Base-by-base conservation (phyloP, 2,797 vertebrate genomes). In the Phataginus tricuspis region DNA sequence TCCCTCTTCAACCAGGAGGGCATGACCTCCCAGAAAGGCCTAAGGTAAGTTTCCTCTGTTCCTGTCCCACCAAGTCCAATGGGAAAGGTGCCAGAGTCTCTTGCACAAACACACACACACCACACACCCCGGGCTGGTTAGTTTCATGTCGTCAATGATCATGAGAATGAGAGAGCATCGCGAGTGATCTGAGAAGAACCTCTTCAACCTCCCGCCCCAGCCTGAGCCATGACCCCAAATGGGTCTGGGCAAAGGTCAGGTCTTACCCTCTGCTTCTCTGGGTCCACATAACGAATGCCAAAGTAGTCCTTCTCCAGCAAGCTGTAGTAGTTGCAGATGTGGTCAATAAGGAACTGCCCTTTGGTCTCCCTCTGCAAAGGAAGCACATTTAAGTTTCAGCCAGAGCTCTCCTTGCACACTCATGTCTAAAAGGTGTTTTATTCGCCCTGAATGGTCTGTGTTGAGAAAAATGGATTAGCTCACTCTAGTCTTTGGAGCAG, bases 281-380 rank as follows among this genome's bases (percentile, higher is more conserved):
- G 99, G 93, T 99, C 99, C 98, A 99, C 99, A 80, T 99, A 99
- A 98, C 99, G 99, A 98, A 99, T 99, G 83, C 99, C 99, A 97
- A 99, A 99, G 98, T 99, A 99, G 98, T 99, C 99, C 97, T 99
- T 99, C 98, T 99, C 99, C 96, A 99, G 98, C 86, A 99, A 98
- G 98, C 99, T 99, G 98, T 99, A 99, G 98, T 99, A 99, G 98
- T 99, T 99, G 98, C 99, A 99, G 97, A 99, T 99, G 97, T 99
- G 99, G 97, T 99, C 99, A 97, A 99, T 98, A 84, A 99, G 99
- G 98, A 99, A 99, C 98, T 99, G 99, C 75, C 99, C 99, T 98
- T 99, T 99, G 87, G 99, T 99, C 97, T 99, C 99, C 98, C 99
- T 99, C 99, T 99, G 99, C 63, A 98, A 99, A 98, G 91, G 79